Percentiles rank a stretch among this genome's conserved stretches.
phyloP scores from a whole-genome alignment of 2,888 invertebrate genomes.

The Ochropacha duplaris region DNA sequence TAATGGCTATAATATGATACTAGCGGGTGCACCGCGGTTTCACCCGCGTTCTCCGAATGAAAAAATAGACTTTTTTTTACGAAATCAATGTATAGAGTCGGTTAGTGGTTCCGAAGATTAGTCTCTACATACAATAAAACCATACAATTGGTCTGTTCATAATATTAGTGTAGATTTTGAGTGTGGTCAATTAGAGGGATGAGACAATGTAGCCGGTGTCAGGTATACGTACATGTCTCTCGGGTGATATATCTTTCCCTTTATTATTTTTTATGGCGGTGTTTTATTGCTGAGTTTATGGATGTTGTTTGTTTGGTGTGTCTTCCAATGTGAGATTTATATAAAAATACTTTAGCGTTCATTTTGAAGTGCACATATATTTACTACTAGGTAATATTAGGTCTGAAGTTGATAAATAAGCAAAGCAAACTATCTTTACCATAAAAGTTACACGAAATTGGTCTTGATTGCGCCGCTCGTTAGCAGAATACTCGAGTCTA shows the following conservation, averaged over 20 bases:
- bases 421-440: constrained; percentile 17
- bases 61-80: too few relatives aligned
- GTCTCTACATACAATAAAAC: too few relatives aligned
- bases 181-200: background rate
- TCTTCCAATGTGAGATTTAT: background rate
- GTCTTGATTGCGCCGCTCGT: constrained; percentile 34
- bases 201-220: background rate
- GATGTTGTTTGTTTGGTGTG: background rate
- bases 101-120: too few relatives aligned
- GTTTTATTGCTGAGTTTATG: background rate
- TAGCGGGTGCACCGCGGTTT: too few relatives aligned
- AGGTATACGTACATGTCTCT: background rate
- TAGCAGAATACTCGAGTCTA: constrained; percentile 27
- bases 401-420: background rate
- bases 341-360: background rate
- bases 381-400: too few relatives aligned
- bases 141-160: too few relatives aligned
- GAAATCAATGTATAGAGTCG: too few relatives aligned
- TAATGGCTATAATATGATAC: background rate
- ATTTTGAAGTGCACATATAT: background rate
- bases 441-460: constrained; percentile 29
- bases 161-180: too few relatives aligned
- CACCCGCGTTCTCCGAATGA: too few relatives aligned
- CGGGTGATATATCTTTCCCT: background rate
- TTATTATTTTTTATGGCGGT: background rate